Percentiles rank a stretch among this genome's conserved stretches.
Evolutionary conservation across 2,113 vertebrate species (phyloP).

Genomic region (Gambusia holbrooki): DNA sequence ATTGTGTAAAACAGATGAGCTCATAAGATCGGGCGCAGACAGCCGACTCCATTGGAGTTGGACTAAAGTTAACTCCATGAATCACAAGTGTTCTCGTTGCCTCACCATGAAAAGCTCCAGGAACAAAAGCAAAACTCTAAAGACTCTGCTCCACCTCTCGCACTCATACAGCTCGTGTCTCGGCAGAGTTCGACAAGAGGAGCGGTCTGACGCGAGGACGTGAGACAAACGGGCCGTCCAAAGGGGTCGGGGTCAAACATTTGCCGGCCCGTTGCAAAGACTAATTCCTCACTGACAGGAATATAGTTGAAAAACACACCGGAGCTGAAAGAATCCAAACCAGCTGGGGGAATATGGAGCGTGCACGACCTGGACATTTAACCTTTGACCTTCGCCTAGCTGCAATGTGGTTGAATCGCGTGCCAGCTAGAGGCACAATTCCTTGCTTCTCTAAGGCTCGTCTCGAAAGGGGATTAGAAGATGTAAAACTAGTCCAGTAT

Average conservation of each 20-base stretch:
- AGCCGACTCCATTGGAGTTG: conserved; percentile 37
- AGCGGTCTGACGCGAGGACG: conserved; percentile 46
- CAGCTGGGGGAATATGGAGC: conserved; percentile 46
- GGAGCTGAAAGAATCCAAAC: conserved; percentile 52
- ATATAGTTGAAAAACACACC: conserved; percentile 54
- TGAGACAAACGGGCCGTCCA: conserved; percentile 30
- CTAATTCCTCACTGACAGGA: conserved; percentile 62
- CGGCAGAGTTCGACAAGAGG: conserved; percentile 26
- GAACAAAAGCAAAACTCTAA: conserved; percentile 38
- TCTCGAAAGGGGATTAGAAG: conserved; percentile 21
- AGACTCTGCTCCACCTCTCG: conserved; percentile 1
- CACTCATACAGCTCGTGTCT: conserved; percentile 25
- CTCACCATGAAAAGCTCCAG: conserved; percentile 58
- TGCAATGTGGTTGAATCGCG: conserved; percentile 31
- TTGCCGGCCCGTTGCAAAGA: conserved; percentile 47
- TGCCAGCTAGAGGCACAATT: conserved; percentile 17
- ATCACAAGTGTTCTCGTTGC: conserved; percentile 59
- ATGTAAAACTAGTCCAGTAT: conserved; percentile 31
- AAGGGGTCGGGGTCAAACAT: conserved; percentile 54
- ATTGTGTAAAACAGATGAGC: conserved; percentile 58
- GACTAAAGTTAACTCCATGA: conserved; percentile 60
- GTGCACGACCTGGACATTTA: conserved; percentile 53
- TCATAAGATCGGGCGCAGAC: conserved; percentile 63
- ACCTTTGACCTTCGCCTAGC: conserved; percentile 52
- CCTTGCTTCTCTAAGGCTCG: conserved; percentile 11